Conservation (phyloP, 2,113 vertebrate genomes). For the Leucosticte australis region DNA sequence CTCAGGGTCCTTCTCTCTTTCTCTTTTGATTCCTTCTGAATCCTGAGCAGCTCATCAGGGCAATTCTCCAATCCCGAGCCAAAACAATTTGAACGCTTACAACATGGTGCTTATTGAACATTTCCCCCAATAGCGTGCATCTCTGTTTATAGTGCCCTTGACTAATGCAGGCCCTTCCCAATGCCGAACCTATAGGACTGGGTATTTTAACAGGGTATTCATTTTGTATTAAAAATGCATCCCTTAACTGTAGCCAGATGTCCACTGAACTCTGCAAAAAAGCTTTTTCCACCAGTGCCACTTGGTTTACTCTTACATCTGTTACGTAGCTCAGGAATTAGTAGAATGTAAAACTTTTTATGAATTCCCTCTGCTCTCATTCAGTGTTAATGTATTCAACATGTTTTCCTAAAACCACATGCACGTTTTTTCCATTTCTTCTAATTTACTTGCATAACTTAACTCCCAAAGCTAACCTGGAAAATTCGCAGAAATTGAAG, state of each 20-base stretch:
- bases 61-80: background rate
- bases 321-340: conserved; percentile 57
- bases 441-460: conserved; percentile 52
- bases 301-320: conserved; percentile 60
- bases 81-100: background rate
- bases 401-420: conserved; percentile 13
- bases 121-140: background rate
- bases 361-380: conserved; percentile 49
- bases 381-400: conserved; percentile 55
- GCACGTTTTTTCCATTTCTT: background rate
- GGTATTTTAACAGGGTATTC: conserved; percentile 48
- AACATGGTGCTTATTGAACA: background rate
- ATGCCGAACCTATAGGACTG: conserved; percentile 14
- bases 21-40: background rate
- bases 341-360: conserved; percentile 47
- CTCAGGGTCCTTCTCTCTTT: background rate
- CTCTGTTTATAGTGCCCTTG: conserved; percentile 21
- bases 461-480: conserved; percentile 20
- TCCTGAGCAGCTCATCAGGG: background rate
- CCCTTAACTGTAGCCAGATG: conserved; percentile 69
- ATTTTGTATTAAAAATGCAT: conserved; percentile 9
- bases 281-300: conserved; percentile 27
- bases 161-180: background rate
- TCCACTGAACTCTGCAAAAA: conserved; percentile 30
- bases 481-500: background rate